phyloP scores from a whole-genome alignment of 2,797 vertebrate genomes.

The Rhadinocentrus ornatus region DNA sequence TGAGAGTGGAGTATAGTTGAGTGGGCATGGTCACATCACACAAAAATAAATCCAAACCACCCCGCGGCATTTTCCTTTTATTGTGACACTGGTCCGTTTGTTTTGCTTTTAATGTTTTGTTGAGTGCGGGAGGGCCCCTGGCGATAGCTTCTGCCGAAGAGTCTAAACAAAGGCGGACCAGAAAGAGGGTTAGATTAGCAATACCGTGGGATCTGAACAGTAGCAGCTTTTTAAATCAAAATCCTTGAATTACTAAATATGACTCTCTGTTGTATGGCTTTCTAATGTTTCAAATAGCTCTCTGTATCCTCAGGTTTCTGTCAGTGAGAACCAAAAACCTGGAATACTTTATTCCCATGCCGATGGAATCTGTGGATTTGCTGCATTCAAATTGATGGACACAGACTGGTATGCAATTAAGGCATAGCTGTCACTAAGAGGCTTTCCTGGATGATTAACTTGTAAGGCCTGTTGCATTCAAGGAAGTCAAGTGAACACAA shows the following conservation, averaged over 20 bases:
- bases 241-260: slow-evolving; percentile 33
- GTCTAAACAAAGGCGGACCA: slow-evolving; percentile 48
- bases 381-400: slow-evolving; percentile 74
- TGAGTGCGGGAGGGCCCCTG: slow-evolving; percentile 47
- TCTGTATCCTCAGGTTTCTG: slow-evolving; percentile 28
- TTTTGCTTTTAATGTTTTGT: slow-evolving; percentile 66
- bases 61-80: slow-evolving; percentile 60
- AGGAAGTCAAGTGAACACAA: slow-evolving; percentile 81
- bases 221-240: slow-evolving; percentile 35
- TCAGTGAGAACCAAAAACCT: slow-evolving; percentile 18
- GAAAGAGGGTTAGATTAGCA: slow-evolving; percentile 28
- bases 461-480: slow-evolving; percentile 74
- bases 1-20: slow-evolving; percentile 55
- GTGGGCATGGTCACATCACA: slow-evolving; percentile 57
- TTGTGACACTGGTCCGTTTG: slow-evolving; percentile 65
- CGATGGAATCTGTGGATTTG: slow-evolving; percentile 74
- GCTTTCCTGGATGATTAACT: slow-evolving; percentile 80
- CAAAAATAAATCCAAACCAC: slow-evolving; percentile 58
- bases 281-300: slow-evolving; percentile 1
- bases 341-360: slow-evolving; percentile 66
- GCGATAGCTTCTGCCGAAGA: slow-evolving; percentile 39
- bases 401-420: slow-evolving; percentile 79
- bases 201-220: slow-evolving; percentile 51
- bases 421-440: slow-evolving; percentile 77
- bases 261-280: slow-evolving; percentile 8